These are phyloP conservation scores for Stichopus horrens DNA, from an alignment of 53 echinoderm and acorn worm species.

Conservation along the genomic window DNA sequence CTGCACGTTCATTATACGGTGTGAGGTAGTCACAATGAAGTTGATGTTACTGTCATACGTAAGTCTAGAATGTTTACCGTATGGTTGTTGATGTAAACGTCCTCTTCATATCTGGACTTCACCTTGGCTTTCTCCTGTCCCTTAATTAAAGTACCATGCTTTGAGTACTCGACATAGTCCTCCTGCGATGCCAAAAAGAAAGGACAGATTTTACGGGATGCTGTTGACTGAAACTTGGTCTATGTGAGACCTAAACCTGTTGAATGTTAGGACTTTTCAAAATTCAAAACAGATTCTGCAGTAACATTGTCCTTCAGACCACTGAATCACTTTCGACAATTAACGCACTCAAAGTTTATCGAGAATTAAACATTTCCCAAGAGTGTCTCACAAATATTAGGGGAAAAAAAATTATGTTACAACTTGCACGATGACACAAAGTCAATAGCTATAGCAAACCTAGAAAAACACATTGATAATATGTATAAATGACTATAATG, in stretches of 20 bases:
- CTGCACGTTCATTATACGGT: neutral
- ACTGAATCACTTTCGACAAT: too few species aligned
- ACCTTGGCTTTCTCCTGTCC: slow-evolving; percentile 95
- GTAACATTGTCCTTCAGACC: too few species aligned
- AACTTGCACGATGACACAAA: too few species aligned
- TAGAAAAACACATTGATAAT: too few species aligned
- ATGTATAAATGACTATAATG: too few species aligned
- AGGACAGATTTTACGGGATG: neutral
- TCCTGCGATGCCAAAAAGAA: slow-evolving; percentile 54
- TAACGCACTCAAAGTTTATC: too few species aligned
- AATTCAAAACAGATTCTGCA: too few species aligned
- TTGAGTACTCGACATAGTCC: slow-evolving; percentile 96
- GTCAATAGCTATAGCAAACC: too few species aligned
- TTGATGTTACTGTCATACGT: neutral
- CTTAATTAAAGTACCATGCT: slow-evolving; percentile 87
- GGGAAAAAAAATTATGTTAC: too few species aligned
- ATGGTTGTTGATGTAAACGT: slow-evolving; percentile 78
- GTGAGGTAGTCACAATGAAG: neutral
- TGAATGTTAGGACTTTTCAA: too few species aligned
- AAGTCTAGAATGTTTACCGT: slow-evolving; percentile 58
- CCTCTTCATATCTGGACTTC: slow-evolving; percentile 93
- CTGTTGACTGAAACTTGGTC: neutral
- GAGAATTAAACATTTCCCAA: too few species aligned
- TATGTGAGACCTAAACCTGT: neutral
- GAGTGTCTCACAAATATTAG: too few species aligned